Conservation (phyloP, 2,113 vertebrate genomes). For the Chaenocephalus aceratus region DNA sequence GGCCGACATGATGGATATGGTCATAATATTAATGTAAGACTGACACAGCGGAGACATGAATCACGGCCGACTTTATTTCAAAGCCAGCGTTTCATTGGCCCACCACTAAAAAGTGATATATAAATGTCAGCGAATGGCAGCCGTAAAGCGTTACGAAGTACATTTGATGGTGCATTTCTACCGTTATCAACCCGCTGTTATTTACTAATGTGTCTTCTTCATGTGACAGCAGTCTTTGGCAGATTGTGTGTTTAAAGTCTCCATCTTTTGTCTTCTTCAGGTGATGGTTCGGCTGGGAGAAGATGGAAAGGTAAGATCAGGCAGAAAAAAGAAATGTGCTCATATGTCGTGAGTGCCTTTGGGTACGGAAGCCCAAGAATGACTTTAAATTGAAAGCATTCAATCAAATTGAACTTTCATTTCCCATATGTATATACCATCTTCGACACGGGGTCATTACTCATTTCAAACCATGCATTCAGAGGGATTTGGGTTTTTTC, state of each 20-base stretch:
- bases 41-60: conserved; percentile 85
- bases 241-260: conserved; percentile 7
- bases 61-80: conserved; percentile 86
- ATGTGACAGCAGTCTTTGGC: conserved; percentile 36
- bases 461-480: conserved; percentile 14
- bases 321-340: conserved; percentile 32
- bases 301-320: conserved; percentile 1
- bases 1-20: conserved; percentile 85
- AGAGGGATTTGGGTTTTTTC: not conserved
- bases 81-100: conserved; percentile 83
- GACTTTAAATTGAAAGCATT: conserved; percentile 72
- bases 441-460: not conserved
- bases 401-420: conserved; percentile 69
- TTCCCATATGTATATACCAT: conserved; percentile 50
- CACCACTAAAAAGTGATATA: conserved; percentile 85
- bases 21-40: conserved; percentile 89
- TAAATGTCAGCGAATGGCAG: conserved; percentile 84
- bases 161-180: conserved; percentile 82
- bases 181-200: conserved; percentile 82
- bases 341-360: conserved; percentile 32
- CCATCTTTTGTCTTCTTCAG: conserved; percentile 35
- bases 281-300: conserved; percentile 11
- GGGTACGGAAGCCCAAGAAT: conserved; percentile 32
- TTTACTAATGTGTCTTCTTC: conserved; percentile 79
- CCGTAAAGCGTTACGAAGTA: conserved; percentile 82